Base-by-base conservation (phyloP, 2,797 vertebrate genomes). In the Falco rusticolus region DNA sequence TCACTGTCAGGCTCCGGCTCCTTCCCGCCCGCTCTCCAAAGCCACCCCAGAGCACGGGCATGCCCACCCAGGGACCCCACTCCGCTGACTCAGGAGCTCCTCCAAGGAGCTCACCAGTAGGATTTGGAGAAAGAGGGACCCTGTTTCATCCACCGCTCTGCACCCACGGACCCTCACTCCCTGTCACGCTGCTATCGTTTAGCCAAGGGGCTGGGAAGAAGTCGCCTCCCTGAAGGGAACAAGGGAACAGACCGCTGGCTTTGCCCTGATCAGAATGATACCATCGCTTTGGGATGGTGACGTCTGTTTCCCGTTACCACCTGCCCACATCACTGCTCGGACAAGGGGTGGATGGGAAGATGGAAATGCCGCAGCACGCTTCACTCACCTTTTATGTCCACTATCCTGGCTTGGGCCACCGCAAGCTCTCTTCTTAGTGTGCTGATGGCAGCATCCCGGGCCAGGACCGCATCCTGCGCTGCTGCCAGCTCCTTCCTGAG, bases 331-430 rank as follows among this genome's bases (percentile, higher is more conserved):
- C 13, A 10, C 41, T 11, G 39, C 20, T 13, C 6, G 4, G 53
- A 16, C n/a, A 59, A 25, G 56, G 43, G 24, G 9, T 1, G 24
- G 26, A 8, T 1, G 24, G 64, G n/a, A 34, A 5, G 1, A 13
- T 1, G 70, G 33, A 48, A 45, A 59, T 26, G 51, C 21, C 2
- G 1, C 4, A 2, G 37, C 5, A 71, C 3, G 13, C 24, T 11
- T 41, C 25, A 96, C 97, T 22, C 37, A 99, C 98, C 98, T 97
- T 97, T 98, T 96, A 98, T 45, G 70, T 98, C 98, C 1, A 98
- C 98, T 96, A 98, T 97, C 28, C 91, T 97, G 97, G 97, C 88
- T 25, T 97, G 98, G 80, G 98, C 97, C 57, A 97, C 96, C 0
- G 80, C 91, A 4, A 99, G 97, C 87, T 98, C 97, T 80, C 85